Evolutionary conservation across 2,113 vertebrate species (phyloP).

Genomic region (Zapornia atra): DNA sequence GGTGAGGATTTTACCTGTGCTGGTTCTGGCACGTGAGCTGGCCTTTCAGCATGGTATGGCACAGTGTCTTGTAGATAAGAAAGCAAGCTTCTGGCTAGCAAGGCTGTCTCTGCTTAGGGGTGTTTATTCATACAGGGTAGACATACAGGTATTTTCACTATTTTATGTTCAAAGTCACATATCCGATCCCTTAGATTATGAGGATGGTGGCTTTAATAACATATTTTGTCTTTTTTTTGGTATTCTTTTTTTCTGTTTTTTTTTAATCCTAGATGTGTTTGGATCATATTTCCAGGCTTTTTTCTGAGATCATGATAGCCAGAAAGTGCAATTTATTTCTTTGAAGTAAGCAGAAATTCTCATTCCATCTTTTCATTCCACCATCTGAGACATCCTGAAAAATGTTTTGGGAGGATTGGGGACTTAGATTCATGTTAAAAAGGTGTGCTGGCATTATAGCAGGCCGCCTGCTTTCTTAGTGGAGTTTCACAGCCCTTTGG

Average conservation of each 20-base stretch:
- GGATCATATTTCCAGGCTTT: neutral
- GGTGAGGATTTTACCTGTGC: neutral
- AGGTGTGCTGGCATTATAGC: neutral
- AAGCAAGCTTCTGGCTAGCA: neutral
- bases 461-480: neutral
- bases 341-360: neutral
- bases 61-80: neutral
- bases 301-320: neutral
- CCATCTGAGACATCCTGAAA: neutral
- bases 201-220: neutral
- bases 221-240: neutral
- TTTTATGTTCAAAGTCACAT: accelerated
- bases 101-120: accelerated
- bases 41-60: neutral
- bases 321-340: neutral
- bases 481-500: neutral
- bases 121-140: neutral
- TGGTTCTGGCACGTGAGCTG: neutral
- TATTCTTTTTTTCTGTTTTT: neutral
- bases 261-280: neutral
- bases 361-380: neutral
- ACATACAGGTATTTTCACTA: neutral
- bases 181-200: neutral
- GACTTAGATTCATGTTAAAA: neutral
- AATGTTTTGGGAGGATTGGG: neutral